These are phyloP conservation scores for Megalopta genalis DNA, from an alignment of 1,140 invertebrate genomes.

Conservation along the genomic window DNA sequence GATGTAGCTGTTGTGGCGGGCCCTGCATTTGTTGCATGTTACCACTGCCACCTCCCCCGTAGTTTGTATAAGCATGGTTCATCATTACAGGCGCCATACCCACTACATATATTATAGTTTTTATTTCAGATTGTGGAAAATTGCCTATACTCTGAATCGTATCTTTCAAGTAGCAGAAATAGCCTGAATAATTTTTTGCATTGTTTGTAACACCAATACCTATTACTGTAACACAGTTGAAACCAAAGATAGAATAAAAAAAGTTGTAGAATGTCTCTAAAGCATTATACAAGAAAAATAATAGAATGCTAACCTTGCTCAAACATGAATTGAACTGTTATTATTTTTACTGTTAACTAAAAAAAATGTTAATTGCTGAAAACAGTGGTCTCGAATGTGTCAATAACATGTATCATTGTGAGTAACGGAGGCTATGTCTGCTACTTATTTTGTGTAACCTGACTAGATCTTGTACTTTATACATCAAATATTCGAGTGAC, in stretches of 20 bases:
- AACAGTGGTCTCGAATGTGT: no score
- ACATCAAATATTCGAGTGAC: constrained; percentile 44
- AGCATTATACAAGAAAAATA: no score
- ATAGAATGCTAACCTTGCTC: no score
- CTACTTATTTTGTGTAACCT: constrained; percentile 44
- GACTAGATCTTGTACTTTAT: constrained; percentile 38
- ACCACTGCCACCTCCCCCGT: constrained; percentile 82
- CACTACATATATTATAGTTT: constrained; percentile 80
- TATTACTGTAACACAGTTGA: neutral
- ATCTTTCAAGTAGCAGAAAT: constrained; percentile 71
- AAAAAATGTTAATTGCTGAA: no score
- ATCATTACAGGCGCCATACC: constrained; percentile 81
- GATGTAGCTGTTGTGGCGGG: constrained; percentile 77
- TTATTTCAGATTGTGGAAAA: constrained; percentile 74
- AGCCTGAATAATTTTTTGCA: constrained; percentile 16
- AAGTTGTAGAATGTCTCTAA: no score
- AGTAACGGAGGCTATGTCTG: constrained; percentile 43
- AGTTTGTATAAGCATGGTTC: constrained; percentile 83
- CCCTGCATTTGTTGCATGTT: constrained; percentile 82
- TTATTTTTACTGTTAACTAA: no score
- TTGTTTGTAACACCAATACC: neutral
- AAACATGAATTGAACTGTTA: no score
- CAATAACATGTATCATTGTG: neutral
- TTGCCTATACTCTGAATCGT: constrained; percentile 56
- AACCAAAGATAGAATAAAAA: no score